Evolutionary conservation across 2,113 vertebrate species (phyloP), one percentile per base, ranked within the genome.

Genomic region (Sinocyclocheilus maitianheensis): DNA sequence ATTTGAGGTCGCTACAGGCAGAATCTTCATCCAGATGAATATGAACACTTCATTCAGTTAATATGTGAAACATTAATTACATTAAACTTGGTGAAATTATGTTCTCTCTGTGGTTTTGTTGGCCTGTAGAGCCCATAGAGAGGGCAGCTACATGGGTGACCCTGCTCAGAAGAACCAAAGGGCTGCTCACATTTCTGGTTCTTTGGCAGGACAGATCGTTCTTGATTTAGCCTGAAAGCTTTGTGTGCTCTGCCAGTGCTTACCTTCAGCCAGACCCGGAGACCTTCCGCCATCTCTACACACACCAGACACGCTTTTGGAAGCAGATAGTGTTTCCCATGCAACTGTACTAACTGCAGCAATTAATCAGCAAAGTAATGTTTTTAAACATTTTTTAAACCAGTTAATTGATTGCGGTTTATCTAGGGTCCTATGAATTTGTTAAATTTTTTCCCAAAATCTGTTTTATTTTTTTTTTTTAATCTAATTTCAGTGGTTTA

Each of bases 121-220:
- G 46, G 9, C 46, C 26, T 26, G 26, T 26, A 60, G 26, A 83
- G 62, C 60, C 22, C 37, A 40, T 22, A 48, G 30, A 40, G 63
- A 89, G 91, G 88, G 88, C 90, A 91, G 78, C 63, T 86, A 78
- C 84, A 90, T 92, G 87, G 91, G 89, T 89, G 87, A 92, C 91
- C 91, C 89, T 34, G 22, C 26, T 81, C 60, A 90, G 87, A 89
- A 90, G 91, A 91, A 85, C 91, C 91, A 88, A 88, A 91, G 53
- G 86, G 72, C 89, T 86, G 91, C 91, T 93, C 90, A 58, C 74
- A 81, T 93, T 92, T 93, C 91, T 80, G 86, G 77, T 84, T 83
- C 85, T 77, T 75, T 20, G 63, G 85, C 86, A 90, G 90, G 91
- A 88, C 90, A 92, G 91, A 91, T 90, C 87, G 87, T 82, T 2